phyloP scores from a whole-genome alignment of 2,113 vertebrate species.

The Zeus faber region DNA sequence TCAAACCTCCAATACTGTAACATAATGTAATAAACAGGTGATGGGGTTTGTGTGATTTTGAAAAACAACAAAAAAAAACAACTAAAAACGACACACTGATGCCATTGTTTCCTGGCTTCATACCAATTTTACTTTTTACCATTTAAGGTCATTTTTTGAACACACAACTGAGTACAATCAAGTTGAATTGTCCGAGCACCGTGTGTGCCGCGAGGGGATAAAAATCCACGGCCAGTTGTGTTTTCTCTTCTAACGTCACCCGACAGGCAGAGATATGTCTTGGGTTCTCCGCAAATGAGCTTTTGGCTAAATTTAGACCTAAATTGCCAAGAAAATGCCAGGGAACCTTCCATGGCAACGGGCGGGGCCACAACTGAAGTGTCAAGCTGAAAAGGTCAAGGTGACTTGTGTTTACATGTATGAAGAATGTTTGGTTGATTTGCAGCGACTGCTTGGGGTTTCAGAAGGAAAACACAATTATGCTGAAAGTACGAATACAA shows the following conservation, averaged over 20 bases:
- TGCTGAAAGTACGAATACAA: slow-evolving; percentile 20
- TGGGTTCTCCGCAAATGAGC: slow-evolving; percentile 15
- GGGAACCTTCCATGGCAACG: slow-evolving; percentile 8
- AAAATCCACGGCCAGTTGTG: slow-evolving; percentile 2
- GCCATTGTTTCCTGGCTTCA: background rate
- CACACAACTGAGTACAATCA: background rate
- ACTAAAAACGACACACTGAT: background rate
- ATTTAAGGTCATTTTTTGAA: background rate
- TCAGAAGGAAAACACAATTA: slow-evolving; percentile 23
- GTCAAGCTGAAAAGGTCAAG: slow-evolving; percentile 52
- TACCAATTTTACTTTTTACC: background rate
- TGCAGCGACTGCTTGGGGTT: slow-evolving; percentile 9
- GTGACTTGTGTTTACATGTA: slow-evolving; percentile 30
- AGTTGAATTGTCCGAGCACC: background rate
- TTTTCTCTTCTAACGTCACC: background rate
- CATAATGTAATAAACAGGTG: no score
- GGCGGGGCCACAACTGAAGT: slow-evolving; percentile 21
- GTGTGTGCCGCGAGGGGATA: background rate
- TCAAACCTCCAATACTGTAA: no score
- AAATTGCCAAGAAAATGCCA: slow-evolving; percentile 10
- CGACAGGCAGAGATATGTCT: background rate
- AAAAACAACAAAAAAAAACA: no score
- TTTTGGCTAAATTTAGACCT: slow-evolving; percentile 12
- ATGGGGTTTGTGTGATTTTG: no score
- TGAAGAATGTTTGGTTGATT: slow-evolving; percentile 8